Evolutionary conservation across 2,888 invertebrate genomes (phyloP).

Genomic region (Andrena praecox): DNA sequence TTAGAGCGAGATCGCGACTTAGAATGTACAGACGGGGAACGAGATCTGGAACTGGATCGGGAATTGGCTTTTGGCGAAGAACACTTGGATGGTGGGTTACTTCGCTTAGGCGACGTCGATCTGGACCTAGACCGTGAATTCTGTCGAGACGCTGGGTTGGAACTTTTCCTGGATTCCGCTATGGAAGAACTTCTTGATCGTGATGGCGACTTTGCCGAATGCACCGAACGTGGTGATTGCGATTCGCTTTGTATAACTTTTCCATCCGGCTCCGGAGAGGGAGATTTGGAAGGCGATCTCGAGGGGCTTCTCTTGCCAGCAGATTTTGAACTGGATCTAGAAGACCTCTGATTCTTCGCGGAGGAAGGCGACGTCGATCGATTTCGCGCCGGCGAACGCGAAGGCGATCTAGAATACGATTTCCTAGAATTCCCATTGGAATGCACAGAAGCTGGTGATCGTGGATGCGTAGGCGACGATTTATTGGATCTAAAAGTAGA

Average conservation of each 20-base stretch:
- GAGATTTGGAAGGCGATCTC: constrained; percentile 74
- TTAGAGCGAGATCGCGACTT: constrained; percentile 73
- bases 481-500: constrained; percentile 68
- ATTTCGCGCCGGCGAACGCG: constrained; percentile 70
- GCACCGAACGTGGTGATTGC: constrained; percentile 61
- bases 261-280: constrained; percentile 56
- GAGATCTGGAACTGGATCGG: constrained; percentile 76
- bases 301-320: constrained; percentile 67
- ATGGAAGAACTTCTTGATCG: constrained; percentile 73
- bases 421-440: constrained; percentile 73
- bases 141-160: constrained; percentile 63
- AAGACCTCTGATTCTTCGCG: constrained; percentile 46
- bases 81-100: constrained; percentile 63
- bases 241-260: constrained; percentile 60
- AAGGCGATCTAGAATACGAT: constrained; percentile 76
- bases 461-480: constrained; percentile 67
- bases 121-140: constrained; percentile 71
- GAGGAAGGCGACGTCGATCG: constrained; percentile 61
- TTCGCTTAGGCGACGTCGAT: constrained; percentile 77
- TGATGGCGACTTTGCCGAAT: constrained; percentile 68
- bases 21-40: constrained; percentile 69
- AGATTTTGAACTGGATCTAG: constrained; percentile 74
- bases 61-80: constrained; percentile 72
- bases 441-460: constrained; percentile 68
- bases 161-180: constrained; percentile 68